These are phyloP conservation scores for Tromatobia lineatoria DNA, from an alignment of 2,888 invertebrate species.

Conservation along the genomic window DNA sequence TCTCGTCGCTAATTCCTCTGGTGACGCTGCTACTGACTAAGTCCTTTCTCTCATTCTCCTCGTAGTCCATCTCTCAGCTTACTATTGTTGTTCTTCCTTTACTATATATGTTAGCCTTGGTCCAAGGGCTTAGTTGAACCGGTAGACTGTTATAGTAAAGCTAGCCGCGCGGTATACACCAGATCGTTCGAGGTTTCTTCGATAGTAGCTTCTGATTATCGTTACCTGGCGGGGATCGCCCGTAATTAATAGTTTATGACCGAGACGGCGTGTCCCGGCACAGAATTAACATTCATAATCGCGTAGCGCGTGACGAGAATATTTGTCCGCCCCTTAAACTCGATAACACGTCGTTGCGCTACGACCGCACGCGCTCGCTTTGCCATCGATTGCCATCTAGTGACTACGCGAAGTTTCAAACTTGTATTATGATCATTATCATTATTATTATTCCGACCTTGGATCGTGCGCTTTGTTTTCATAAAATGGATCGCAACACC, in stretches of 20 bases:
- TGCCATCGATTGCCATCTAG: constrained; percentile 17
- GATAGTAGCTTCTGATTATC: constrained; percentile 75
- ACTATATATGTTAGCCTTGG: background rate
- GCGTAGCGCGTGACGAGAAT: constrained; percentile 75
- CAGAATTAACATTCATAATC: constrained; percentile 78
- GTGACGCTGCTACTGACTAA: background rate
- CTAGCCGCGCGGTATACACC: constrained; percentile 13
- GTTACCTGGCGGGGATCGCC: constrained; percentile 60
- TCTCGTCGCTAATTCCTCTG: background rate
- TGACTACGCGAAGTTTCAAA: background rate
- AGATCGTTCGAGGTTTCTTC: constrained; percentile 23
- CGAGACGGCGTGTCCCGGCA: constrained; percentile 49
- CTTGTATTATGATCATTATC: background rate
- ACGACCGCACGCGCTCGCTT: constrained; percentile 25
- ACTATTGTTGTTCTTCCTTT: background rate
- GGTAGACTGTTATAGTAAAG: constrained; percentile 5
- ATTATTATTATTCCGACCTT: background rate
- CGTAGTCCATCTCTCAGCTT: background rate
- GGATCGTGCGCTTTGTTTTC: too few species aligned
- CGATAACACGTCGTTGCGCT: constrained; percentile 67
- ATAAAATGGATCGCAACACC: too few species aligned
- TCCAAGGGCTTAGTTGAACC: constrained; percentile 47
- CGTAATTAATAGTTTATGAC: constrained; percentile 79
- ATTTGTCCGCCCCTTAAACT: constrained; percentile 66
- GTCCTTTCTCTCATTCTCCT: background rate